These are phyloP conservation scores for Tetanocera ferruginea DNA, from an alignment of 2,888 invertebrate genomes.

Conservation along the genomic window DNA sequence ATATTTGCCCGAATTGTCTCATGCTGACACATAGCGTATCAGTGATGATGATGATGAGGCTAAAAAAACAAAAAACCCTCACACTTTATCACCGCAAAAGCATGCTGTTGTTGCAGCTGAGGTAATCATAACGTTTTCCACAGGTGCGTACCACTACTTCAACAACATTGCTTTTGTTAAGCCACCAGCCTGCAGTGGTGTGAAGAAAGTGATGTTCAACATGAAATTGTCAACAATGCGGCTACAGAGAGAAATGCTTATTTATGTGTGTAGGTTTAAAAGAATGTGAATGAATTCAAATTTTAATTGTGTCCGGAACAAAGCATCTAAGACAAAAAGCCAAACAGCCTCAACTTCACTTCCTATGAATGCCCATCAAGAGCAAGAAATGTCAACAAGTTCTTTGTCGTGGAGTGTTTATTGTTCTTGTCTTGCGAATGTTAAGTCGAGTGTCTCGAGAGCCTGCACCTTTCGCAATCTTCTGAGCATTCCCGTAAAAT, in stretches of 20 bases:
- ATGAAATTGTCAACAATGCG: neutral
- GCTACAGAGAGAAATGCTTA: neutral
- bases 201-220: neutral
- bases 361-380: neutral
- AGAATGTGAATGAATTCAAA: conserved; percentile 32
- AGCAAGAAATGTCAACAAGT: neutral
- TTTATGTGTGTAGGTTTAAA: neutral
- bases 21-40: neutral
- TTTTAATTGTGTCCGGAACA: conserved; percentile 24
- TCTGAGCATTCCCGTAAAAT: neutral
- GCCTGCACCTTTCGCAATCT: neutral
- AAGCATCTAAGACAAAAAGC: neutral
- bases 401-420: neutral
- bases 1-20: neutral
- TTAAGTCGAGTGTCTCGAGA: neutral
- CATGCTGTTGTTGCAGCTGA: too few species aligned
- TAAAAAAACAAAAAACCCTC: too few species aligned
- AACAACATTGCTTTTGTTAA: neutral
- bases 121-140: too few species aligned
- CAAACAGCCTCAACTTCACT: neutral
- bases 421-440: neutral
- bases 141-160: neutral
- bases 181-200: neutral
- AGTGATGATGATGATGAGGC: neutral
- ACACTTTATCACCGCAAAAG: too few species aligned